Base-by-base conservation (phyloP, 1,140 invertebrate species). In the Drosophila rufa region DNA sequence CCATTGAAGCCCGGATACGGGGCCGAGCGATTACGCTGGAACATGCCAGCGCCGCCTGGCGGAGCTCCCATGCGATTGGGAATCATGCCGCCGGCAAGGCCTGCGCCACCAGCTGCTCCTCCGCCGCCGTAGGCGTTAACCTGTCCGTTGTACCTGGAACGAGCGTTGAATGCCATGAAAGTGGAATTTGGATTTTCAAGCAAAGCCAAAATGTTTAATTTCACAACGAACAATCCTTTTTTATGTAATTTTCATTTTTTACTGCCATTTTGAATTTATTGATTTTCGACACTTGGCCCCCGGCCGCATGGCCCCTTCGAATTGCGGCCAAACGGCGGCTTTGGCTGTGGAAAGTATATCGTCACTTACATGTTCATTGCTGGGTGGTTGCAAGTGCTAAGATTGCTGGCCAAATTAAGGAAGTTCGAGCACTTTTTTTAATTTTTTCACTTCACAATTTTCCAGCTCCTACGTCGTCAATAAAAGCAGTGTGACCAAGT, bases 221-320 rank as follows among this genome's bases (percentile, higher is more conserved):
- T 47, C 46, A 33, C 75, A 22, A 15, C 25, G 48, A 60, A 27
- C 50, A 75, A 56, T 45, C 65, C 33, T 66, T 82, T 70, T 89
- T 61, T 77, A 89, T 84, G 66, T 90, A 64, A 79, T 90, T 89
- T 84, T 83, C 75, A 79, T 65, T 30, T 79, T 66, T 74, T 79
- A 73, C 77, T 66, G 85, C 84, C 84, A 89, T 89, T 90, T 89
- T 89, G 84, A 89, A 75, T 87, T 78, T 90, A 89, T 89, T 89
- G 84, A 89, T 89, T 89, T 89, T 87, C 75, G 55, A 59, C 70
- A 50, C 46, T 42, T 42, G 46, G 38, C 67, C 55, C 53, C 67
- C 14, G 67, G 70, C 70, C 67, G 53, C 70, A 73, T 74, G 68
- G 30, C 22, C 11, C 5, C 8, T 9, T 38, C 30, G 17, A 45